Conservation (phyloP, 2,888 invertebrate genomes). For the Calliopum simillimum region DNA sequence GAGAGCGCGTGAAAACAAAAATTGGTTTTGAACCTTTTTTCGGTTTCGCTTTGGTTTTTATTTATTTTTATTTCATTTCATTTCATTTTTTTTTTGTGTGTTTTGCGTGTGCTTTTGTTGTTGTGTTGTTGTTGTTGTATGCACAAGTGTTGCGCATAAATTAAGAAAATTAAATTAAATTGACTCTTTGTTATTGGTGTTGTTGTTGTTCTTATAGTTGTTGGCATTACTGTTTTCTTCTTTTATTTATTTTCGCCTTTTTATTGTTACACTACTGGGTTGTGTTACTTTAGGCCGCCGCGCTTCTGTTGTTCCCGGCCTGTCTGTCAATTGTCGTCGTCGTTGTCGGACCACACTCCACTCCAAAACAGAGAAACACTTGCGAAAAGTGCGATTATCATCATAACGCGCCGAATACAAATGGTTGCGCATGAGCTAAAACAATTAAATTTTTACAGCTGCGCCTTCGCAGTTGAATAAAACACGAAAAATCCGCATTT, state of each 20-base stretch:
- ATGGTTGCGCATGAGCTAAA: conserved; percentile 13
- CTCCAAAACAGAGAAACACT: neutral
- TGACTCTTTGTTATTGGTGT: neutral
- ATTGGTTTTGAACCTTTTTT: too few relatives aligned
- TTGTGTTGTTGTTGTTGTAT: conserved; percentile 6
- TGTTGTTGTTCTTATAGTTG: neutral
- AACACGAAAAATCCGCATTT: too few relatives aligned
- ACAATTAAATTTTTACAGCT: too few relatives aligned
- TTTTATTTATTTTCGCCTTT: neutral
- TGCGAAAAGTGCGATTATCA: conserved; percentile 2
- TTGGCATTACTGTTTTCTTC: neutral
- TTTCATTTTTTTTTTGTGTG: neutral
- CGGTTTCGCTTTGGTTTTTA: too few relatives aligned
- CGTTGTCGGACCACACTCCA: neutral
- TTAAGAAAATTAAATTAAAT: conserved; percentile 25
- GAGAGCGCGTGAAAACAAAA: too few relatives aligned
- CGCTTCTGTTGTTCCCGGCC: conserved; percentile 12
- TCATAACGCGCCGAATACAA: neutral
- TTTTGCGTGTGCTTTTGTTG: neutral
- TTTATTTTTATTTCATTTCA: conserved; percentile 5
- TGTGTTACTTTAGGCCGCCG: neutral
- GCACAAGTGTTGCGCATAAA: conserved; percentile 37
- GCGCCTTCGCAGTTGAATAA: too few relatives aligned
- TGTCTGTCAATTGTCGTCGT: too few relatives aligned
- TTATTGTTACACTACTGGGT: neutral